phyloP scores from a whole-genome alignment of 2,113 vertebrate species.

The Glaucomys volans region DNA sequence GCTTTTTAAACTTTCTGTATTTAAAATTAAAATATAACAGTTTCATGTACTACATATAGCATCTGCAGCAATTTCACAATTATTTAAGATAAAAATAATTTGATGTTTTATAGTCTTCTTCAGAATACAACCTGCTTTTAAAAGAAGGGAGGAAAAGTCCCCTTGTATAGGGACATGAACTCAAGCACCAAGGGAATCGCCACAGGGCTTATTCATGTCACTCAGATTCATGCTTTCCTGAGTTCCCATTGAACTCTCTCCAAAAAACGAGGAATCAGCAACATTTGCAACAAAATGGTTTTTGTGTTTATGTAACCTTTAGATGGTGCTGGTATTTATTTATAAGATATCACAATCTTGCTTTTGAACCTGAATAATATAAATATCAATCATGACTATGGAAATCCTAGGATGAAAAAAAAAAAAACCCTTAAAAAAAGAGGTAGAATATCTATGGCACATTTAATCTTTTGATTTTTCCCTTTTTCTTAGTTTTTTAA shows the following conservation, averaged over 20 bases:
- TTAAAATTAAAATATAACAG: conserved; percentile 21
- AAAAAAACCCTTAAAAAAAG: background rate
- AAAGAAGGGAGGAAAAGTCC: background rate
- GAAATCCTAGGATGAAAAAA: background rate
- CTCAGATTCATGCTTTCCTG: background rate
- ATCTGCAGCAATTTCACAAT: background rate
- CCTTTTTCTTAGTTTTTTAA: background rate
- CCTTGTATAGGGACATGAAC: background rate
- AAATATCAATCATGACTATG: background rate
- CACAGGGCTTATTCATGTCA: background rate
- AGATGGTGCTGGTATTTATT: background rate
- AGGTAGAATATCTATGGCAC: background rate
- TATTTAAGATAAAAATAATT: conserved; percentile 1
- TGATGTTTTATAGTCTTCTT: background rate
- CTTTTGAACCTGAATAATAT: background rate
- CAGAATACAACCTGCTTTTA: background rate
- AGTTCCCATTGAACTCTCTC: background rate
- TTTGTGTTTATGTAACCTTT: background rate
- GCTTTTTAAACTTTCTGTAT: background rate
- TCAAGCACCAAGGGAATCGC: background rate
- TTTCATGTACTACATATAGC: background rate
- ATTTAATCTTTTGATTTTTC: background rate
- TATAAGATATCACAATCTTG: background rate
- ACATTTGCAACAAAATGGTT: background rate
- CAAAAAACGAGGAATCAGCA: background rate